Evolutionary conservation across 2,888 invertebrate species (phyloP).

Genomic region (Cyclophora albipunctata): DNA sequence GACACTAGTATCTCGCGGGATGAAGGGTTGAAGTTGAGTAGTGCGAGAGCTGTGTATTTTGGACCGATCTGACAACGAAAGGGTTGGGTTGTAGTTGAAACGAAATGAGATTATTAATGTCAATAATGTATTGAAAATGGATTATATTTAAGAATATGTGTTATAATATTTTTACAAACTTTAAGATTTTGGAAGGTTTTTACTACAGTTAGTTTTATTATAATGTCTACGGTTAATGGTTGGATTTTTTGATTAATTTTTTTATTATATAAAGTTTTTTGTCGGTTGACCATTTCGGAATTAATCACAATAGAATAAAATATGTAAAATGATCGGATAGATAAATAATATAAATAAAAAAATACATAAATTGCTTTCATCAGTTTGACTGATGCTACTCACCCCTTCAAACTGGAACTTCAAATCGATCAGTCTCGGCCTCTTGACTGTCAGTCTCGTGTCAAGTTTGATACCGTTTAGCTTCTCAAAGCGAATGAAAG

Average conservation of each 20-base stretch:
- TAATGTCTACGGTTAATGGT: too few species aligned
- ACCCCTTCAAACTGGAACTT: conserved; percentile 77
- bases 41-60: conserved; percentile 53
- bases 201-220: too few species aligned
- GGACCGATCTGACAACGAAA: conserved; percentile 47
- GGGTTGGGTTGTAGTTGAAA: background rate
- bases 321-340: too few species aligned
- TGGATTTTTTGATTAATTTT: too few species aligned
- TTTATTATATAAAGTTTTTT: too few species aligned
- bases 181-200: background rate
- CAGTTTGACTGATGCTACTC: conserved; percentile 10
- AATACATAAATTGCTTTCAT: too few species aligned
- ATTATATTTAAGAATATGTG: background rate
- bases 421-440: conserved; percentile 78
- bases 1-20: conserved; percentile 56
- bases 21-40: conserved; percentile 61
- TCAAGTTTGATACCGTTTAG: conserved; percentile 77
- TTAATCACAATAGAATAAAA: too few species aligned
- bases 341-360: too few species aligned
- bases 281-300: too few species aligned
- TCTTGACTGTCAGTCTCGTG: conserved; percentile 76
- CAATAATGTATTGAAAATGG: background rate
- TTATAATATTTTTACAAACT: background rate
- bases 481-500: conserved; percentile 77
- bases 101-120: conserved; percentile 5